Conservation (phyloP, 2,113 vertebrate species). For the Brienomyrus brachyistius region DNA sequence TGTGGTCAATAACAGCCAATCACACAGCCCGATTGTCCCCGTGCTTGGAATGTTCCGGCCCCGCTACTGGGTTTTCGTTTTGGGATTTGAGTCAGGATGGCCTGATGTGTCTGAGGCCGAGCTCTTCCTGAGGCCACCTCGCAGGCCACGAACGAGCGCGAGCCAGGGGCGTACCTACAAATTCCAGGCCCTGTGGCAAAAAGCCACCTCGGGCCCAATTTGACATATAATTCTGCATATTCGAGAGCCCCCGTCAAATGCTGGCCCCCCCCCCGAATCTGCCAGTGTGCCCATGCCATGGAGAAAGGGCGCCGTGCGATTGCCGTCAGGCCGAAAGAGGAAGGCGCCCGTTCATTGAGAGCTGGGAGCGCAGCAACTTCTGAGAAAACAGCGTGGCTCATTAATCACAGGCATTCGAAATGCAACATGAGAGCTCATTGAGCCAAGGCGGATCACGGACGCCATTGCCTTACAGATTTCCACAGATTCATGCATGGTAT, state of each 20-base stretch:
- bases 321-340: not conserved
- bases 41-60: not conserved
- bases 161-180: not conserved
- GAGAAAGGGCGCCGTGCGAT: not conserved
- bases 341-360: not conserved
- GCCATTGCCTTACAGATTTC: not conserved
- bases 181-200: not conserved
- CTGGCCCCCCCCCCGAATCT: not conserved
- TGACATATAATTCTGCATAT: not conserved
- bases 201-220: not conserved
- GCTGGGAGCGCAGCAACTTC: not conserved
- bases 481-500: constrained; percentile 10
- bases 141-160: not conserved
- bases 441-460: not conserved
- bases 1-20: not conserved
- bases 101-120: not conserved
- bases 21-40: not conserved
- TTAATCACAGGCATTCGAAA: not conserved
- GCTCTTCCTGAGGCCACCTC: not conserved
- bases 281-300: not conserved
- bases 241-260: not conserved
- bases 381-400: not conserved
- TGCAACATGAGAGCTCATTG: not conserved
- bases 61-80: not conserved
- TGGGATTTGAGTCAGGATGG: not conserved